Evolutionary conservation across 2,797 vertebrate species (phyloP).

Genomic region (Australoheros facetus): DNA sequence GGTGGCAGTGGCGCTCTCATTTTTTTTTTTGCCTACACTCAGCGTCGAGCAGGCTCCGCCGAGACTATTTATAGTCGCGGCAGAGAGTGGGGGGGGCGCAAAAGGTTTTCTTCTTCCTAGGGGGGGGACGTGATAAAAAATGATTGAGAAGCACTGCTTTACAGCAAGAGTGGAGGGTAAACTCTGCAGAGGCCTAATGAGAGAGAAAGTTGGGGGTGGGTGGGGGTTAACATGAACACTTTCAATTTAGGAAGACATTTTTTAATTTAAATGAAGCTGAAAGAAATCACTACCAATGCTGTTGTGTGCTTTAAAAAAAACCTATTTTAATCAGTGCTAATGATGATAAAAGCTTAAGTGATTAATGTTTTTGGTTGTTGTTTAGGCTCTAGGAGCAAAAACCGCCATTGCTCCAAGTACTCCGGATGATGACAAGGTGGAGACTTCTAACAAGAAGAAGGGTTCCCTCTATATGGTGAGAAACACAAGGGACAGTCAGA

Average conservation of each 20-base stretch:
- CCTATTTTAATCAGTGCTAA: neutral
- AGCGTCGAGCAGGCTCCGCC: no score
- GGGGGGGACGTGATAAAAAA: no score
- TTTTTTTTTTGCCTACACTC: no score
- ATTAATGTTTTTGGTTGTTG: constrained; percentile 2
- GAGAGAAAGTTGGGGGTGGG: neutral
- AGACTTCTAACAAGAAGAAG: constrained; percentile 78
- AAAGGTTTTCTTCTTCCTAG: no score
- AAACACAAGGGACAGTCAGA: neutral
- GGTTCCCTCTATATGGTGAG: constrained; percentile 81
- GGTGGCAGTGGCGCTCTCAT: no score
- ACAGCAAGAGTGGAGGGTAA: neutral
- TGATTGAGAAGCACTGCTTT: no score
- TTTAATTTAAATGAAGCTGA: neutral
- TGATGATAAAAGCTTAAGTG: neutral
- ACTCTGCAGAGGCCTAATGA: constrained; percentile 33
- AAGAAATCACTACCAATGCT: neutral
- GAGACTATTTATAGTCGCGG: no score
- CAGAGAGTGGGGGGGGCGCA: no score
- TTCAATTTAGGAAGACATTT: neutral
- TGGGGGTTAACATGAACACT: neutral
- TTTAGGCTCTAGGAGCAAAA: constrained; percentile 79
- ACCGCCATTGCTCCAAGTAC: constrained; percentile 64
- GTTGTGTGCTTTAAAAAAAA: neutral
- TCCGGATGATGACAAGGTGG: constrained; percentile 72